Evolutionary conservation across 2,797 vertebrate species (phyloP).

Genomic region (Sphenopsis melanotis): DNA sequence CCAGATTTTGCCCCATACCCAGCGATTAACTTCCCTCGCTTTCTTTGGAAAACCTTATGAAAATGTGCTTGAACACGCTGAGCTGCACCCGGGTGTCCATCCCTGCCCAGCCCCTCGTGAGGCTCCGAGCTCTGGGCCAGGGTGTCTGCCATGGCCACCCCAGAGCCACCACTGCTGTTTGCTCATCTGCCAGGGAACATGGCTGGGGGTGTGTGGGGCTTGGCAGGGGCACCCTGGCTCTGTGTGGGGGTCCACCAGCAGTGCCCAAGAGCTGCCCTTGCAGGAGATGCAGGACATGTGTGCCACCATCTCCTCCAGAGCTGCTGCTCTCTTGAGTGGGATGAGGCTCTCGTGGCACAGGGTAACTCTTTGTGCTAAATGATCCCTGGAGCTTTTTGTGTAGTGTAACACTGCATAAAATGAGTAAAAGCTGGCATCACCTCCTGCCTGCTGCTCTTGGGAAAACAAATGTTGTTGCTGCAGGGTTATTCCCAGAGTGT

Average conservation of each 20-base stretch:
- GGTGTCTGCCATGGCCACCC: fast-evolving
- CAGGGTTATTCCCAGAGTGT: constrained; percentile 40
- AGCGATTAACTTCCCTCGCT: background rate
- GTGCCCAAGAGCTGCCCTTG: fast-evolving
- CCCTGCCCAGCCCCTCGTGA: background rate
- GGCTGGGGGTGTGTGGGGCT: background rate
- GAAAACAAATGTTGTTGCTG: constrained; percentile 58
- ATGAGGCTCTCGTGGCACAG: background rate
- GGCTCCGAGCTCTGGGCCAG: background rate
- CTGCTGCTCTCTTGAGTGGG: constrained; percentile 22
- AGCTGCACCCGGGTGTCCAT: fast-evolving
- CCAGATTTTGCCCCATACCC: background rate
- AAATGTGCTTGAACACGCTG: fast-evolving
- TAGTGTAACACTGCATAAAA: constrained; percentile 53
- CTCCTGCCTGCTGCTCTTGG: constrained; percentile 21
- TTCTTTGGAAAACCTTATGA: background rate
- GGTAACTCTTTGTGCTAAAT: background rate
- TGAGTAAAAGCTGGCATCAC: constrained; percentile 56
- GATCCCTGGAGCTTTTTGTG: constrained; percentile 8
- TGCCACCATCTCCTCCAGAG: background rate
- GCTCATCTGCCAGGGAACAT: background rate
- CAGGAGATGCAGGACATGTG: background rate
- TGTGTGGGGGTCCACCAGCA: background rate
- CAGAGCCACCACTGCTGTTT: background rate
- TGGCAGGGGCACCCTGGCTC: fast-evolving